Conservation (phyloP, 2,888 invertebrate species). For the Falcaria lacertinaria region DNA sequence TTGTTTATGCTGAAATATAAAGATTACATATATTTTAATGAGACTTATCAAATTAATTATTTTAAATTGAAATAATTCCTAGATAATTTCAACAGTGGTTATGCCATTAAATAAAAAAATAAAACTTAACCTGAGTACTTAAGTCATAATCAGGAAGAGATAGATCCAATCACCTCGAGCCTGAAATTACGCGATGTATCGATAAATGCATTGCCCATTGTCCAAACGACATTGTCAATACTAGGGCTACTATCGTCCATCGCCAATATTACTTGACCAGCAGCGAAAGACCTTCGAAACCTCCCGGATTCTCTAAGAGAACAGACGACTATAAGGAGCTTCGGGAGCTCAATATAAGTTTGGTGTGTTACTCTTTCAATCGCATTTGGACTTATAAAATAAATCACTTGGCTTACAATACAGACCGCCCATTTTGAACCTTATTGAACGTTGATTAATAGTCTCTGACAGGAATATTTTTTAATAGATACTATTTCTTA, state of each 20-base stretch:
- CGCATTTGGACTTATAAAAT: slow-evolving; percentile 52
- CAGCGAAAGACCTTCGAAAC: slow-evolving; percentile 18
- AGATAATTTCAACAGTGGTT: too few relatives aligned
- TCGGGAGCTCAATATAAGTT: slow-evolving; percentile 17
- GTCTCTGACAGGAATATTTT: slow-evolving; percentile 61
- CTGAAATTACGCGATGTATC: slow-evolving; percentile 29
- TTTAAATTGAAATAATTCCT: too few relatives aligned
- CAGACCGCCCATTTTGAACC: slow-evolving; percentile 66
- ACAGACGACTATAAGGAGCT: slow-evolving; percentile 2
- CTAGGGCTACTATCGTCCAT: slow-evolving; percentile 45
- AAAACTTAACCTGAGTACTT: too few relatives aligned
- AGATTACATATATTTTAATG: too few relatives aligned
- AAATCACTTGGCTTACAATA: slow-evolving; percentile 61
- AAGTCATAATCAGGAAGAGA: too few relatives aligned
- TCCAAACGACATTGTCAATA: slow-evolving; percentile 50
- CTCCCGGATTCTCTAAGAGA: slow-evolving; percentile 6
- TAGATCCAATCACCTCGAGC: slow-evolving; percentile 9
- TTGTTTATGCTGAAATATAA: too few relatives aligned
- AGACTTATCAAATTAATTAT: too few relatives aligned
- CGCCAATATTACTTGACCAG: slow-evolving; percentile 47
- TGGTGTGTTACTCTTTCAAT: slow-evolving; percentile 41
- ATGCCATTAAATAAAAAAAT: too few relatives aligned
- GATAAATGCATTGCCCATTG: slow-evolving; percentile 55
- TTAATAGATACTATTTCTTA: slow-evolving; percentile 55
- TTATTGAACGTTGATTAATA: slow-evolving; percentile 76